Evolutionary conservation across 2,113 vertebrate genomes (phyloP).

Genomic region (Hoplias malabaricus): DNA sequence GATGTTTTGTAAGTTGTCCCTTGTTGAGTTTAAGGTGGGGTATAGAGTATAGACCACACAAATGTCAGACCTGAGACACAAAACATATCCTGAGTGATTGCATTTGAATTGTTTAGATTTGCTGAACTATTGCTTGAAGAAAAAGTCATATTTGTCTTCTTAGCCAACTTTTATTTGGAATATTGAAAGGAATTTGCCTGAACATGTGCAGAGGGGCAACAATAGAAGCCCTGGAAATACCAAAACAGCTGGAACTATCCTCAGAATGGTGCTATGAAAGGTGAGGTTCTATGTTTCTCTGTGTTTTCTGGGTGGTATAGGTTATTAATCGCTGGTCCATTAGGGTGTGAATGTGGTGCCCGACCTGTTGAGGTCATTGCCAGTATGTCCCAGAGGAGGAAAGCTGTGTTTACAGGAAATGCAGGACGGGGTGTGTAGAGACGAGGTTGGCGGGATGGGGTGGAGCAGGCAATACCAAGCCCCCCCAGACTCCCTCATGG

Average conservation of each 20-base stretch:
- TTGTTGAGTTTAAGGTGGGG: too few relatives aligned
- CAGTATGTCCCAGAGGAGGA: conserved; percentile 87
- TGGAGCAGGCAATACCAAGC: conserved; percentile 51
- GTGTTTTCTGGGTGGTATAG: neutral
- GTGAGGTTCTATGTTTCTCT: neutral
- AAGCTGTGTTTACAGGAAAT: conserved; percentile 93
- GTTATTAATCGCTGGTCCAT: neutral
- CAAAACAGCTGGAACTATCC: neutral
- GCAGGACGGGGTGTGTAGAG: conserved; percentile 77
- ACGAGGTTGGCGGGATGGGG: conserved; percentile 55
- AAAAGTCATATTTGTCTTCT: too few relatives aligned
- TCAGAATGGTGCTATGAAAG: too few relatives aligned
- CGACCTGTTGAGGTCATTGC: conserved; percentile 77
- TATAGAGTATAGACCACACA: too few relatives aligned
- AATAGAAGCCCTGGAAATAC: neutral
- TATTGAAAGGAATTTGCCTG: neutral
- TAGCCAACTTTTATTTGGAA: too few relatives aligned
- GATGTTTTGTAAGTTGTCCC: too few relatives aligned
- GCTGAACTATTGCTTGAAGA: too few relatives aligned
- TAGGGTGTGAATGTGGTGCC: conserved; percentile 62
- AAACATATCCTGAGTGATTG: too few relatives aligned
- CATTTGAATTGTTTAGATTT: too few relatives aligned
- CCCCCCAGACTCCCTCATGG: conserved; percentile 61
- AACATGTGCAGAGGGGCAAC: neutral
- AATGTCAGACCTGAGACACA: too few relatives aligned